These are phyloP conservation scores for Euura saliciscinereae DNA, from an alignment of 1,140 invertebrate species.

Conservation along the genomic window DNA sequence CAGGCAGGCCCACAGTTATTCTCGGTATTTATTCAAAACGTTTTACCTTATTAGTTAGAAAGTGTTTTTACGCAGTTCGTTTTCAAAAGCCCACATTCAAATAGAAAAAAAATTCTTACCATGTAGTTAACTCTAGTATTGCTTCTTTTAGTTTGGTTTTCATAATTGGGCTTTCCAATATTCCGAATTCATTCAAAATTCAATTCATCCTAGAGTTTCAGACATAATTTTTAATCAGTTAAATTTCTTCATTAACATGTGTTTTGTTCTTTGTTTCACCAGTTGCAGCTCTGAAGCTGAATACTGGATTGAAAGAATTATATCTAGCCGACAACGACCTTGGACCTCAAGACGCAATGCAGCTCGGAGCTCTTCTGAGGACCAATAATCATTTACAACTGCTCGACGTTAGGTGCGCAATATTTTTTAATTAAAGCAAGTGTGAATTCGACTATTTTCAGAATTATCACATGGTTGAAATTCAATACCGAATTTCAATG, in stretches of 20 bases:
- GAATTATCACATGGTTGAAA: no score
- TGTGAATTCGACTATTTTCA: neutral
- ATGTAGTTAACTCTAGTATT: no score
- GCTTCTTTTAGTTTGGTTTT: no score
- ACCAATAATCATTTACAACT: constrained; percentile 75
- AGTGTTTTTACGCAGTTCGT: no score
- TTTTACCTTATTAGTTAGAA: no score
- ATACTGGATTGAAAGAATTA: constrained; percentile 79
- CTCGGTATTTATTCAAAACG: constrained; percentile 62
- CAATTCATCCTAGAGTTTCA: no score
- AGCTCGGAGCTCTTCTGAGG: constrained; percentile 74
- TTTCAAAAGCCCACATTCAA: no score
- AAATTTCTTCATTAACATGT: constrained; percentile 11
- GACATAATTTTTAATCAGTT: no score
- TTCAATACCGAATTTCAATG: neutral
- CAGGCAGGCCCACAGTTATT: constrained; percentile 68
- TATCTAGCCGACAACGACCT: constrained; percentile 85
- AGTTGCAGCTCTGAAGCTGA: constrained; percentile 82
- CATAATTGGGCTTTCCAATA: no score
- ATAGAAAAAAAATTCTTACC: no score
- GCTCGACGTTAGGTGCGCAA: constrained; percentile 71
- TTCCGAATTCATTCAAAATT: no score
- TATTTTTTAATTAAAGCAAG: constrained; percentile 16
- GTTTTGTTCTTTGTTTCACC: constrained; percentile 32
- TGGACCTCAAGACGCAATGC: constrained; percentile 75